Evolutionary conservation across 2,797 vertebrate genomes (phyloP).

Genomic region (Sebastolobus altivelis): DNA sequence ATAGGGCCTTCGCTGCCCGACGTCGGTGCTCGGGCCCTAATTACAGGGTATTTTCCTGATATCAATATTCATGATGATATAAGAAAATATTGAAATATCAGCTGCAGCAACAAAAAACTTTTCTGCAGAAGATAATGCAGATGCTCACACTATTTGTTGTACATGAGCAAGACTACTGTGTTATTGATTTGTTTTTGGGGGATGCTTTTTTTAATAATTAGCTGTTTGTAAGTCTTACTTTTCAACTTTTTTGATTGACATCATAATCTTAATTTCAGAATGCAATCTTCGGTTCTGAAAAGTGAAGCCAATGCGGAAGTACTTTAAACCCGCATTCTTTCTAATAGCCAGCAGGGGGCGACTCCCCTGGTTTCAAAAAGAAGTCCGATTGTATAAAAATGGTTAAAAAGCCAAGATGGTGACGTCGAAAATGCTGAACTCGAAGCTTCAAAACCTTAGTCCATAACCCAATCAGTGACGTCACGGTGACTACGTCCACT

Average conservation of each 20-base stretch:
- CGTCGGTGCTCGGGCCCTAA: no score
- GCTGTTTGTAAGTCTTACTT: background rate
- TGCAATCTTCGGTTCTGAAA: background rate
- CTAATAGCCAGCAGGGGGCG: no score
- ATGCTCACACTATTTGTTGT: background rate
- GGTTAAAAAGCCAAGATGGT: no score
- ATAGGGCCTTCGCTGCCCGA: no score
- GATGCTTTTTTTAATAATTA: background rate
- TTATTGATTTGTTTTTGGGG: background rate
- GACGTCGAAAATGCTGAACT: no score
- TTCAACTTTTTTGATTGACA: background rate
- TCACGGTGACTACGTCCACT: no score
- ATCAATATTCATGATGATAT: background rate
- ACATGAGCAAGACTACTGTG: background rate
- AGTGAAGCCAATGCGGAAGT: background rate
- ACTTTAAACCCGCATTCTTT: background rate
- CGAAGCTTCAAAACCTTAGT: no score
- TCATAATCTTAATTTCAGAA: background rate
- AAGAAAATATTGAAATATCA: background rate
- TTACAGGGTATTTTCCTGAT: background rate
- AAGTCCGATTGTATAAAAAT: no score
- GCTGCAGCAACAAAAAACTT: background rate
- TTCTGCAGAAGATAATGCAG: background rate
- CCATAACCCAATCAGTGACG: no score
- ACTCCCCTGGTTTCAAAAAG: no score